These are phyloP conservation scores for Pterocles gutturalis DNA, from an alignment of 2,113 vertebrate genomes.

Conservation along the genomic window DNA sequence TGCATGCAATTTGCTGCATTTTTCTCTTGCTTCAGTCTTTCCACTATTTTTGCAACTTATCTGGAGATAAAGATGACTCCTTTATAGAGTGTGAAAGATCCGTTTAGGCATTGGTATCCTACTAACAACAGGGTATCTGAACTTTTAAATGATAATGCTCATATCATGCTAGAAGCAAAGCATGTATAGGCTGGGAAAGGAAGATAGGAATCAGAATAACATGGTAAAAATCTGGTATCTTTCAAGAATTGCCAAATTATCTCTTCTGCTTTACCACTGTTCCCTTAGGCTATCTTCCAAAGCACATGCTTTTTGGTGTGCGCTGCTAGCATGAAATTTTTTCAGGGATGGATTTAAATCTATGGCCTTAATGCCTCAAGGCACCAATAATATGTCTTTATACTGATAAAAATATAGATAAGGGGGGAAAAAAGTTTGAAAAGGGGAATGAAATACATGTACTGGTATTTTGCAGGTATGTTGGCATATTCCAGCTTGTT, in stretches of 20 bases:
- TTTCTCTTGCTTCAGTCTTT: background rate
- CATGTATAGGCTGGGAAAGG: background rate
- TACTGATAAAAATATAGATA: background rate
- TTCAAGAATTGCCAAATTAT: background rate
- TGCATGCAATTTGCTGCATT: background rate
- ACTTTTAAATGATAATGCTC: background rate
- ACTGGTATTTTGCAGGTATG: background rate
- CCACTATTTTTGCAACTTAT: background rate
- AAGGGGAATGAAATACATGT: background rate
- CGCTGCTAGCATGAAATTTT: background rate
- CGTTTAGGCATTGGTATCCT: background rate
- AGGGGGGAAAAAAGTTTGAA: background rate
- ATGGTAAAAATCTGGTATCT: background rate
- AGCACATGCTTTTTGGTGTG: background rate
- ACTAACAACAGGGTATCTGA: background rate
- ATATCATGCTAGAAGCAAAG: background rate
- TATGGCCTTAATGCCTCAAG: background rate
- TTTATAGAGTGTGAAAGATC: background rate
- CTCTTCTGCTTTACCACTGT: background rate
- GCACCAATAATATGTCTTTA: background rate
- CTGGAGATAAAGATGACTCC: background rate
- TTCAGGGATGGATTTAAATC: background rate
- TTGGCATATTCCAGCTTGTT: background rate
- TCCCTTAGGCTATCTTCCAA: background rate
- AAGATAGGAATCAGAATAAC: background rate